Percentiles rank a stretch among this genome's conserved stretches.
Conservation (phyloP, 1,140 invertebrate genomes). For the Bombus pascuorum region DNA sequence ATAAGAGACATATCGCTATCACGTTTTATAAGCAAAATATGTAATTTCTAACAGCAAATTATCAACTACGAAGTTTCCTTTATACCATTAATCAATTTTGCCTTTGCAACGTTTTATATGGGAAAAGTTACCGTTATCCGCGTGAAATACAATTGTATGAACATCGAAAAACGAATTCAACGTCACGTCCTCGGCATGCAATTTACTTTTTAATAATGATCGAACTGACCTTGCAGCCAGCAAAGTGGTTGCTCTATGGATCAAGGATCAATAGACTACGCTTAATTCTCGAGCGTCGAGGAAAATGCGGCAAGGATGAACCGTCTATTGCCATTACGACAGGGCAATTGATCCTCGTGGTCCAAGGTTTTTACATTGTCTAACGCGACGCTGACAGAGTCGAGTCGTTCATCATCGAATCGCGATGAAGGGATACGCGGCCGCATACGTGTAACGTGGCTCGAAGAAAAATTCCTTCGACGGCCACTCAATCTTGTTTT, state of each 20-base stretch:
- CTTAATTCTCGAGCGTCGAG: neutral
- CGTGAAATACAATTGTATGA: neutral
- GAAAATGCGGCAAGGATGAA: neutral
- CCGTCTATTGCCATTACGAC: slow-evolving; percentile 23
- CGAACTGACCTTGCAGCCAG: neutral
- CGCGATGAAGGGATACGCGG: slow-evolving; percentile 24
- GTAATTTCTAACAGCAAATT: neutral
- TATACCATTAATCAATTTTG: neutral
- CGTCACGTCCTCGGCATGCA: neutral
- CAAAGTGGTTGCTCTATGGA: neutral
- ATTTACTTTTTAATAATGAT: neutral
- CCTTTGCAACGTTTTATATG: neutral
- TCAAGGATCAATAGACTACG: neutral
- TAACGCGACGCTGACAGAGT: slow-evolving; percentile 34
- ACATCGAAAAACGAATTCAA: neutral
- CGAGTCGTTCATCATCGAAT: slow-evolving; percentile 64
- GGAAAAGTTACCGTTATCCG: neutral
- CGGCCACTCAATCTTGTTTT: slow-evolving; percentile 57
- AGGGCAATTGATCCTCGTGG: slow-evolving; percentile 18
- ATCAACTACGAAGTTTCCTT: neutral
- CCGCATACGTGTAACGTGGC: slow-evolving; percentile 37
- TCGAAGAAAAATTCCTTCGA: slow-evolving; percentile 57
- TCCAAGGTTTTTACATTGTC: slow-evolving; percentile 42
- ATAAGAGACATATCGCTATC: neutral
- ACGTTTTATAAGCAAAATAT: neutral